These are phyloP conservation scores for Gobio occitaniae DNA, from an alignment of 2,797 vertebrate species.

Conservation along the genomic window DNA sequence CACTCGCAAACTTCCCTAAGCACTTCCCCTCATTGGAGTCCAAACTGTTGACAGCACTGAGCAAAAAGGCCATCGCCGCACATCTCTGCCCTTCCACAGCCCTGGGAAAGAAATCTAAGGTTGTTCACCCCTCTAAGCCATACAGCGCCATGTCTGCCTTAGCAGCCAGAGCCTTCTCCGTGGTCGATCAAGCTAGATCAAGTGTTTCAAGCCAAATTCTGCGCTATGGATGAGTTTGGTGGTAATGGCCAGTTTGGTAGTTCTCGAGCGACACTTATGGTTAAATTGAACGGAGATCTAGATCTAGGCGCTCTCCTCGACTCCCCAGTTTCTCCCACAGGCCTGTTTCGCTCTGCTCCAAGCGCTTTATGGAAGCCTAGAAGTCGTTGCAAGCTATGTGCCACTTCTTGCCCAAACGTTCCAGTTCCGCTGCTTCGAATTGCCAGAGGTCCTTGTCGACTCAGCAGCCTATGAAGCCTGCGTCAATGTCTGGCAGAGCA, in stretches of 20 bases:
- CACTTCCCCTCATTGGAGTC: too few species aligned
- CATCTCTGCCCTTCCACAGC: too few species aligned
- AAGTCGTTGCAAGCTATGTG: background rate
- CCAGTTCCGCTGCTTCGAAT: background rate
- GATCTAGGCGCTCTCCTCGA: too few species aligned
- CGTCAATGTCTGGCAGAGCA: background rate
- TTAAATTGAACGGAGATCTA: background rate
- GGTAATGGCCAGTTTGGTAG: background rate
- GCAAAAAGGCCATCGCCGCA: too few species aligned
- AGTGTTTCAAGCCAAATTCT: background rate
- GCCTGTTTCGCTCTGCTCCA: background rate
- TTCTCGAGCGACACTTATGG: background rate
- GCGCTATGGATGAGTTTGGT: background rate
- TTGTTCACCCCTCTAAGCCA: too few species aligned
- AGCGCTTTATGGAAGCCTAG: background rate
- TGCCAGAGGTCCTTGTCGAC: background rate
- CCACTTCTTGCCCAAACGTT: accelerated
- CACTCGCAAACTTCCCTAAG: too few species aligned
- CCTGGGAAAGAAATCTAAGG: too few species aligned
- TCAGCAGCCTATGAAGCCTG: background rate
- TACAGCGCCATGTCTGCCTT: too few species aligned
- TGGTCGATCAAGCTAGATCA: background rate
- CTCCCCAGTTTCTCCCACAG: background rate
- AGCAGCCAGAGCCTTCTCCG: background rate
- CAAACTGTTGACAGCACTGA: too few species aligned